Percentiles rank a stretch among this genome's conserved stretches.
These are phyloP conservation scores for Calliscelio sp. DNA, from an alignment of 2,888 invertebrate genomes.

Conservation along the genomic window DNA sequence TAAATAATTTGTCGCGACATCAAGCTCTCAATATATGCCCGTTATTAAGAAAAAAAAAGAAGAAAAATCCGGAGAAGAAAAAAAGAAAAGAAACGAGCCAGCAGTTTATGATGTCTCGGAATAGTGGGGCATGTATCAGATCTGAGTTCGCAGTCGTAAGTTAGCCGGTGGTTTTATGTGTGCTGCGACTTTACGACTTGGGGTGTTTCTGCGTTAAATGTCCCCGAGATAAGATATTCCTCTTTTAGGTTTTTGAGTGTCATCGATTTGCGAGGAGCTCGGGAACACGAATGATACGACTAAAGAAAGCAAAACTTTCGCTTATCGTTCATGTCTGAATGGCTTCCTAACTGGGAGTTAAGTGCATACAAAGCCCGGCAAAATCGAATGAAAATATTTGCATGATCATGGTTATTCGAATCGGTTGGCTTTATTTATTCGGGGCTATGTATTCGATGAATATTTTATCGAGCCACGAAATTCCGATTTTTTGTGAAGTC, in stretches of 20 bases:
- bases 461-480: too few relatives aligned
- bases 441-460: neutral
- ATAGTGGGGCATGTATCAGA: neutral
- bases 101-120: constrained; percentile 8
- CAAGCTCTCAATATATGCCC: neutral
- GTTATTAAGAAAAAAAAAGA: constrained; percentile 15
- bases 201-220: constrained; percentile 37
- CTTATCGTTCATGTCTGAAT: constrained; percentile 39
- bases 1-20: neutral
- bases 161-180: constrained; percentile 15
- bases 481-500: too few relatives aligned
- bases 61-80: too few relatives aligned
- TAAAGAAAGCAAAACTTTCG: constrained; percentile 39
- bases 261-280: constrained; percentile 33
- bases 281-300: constrained; percentile 5
- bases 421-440: neutral
- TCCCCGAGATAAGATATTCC: constrained; percentile 41
- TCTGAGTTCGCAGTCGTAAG: neutral
- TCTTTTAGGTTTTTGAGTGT: constrained; percentile 41
- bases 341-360: constrained; percentile 31
- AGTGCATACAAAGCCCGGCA: constrained; percentile 20
- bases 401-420: neutral
- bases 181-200: neutral
- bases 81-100: too few relatives aligned
- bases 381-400: constrained; percentile 36